Percentiles rank a stretch among this genome's conserved stretches.
Evolutionary conservation across 2,113 vertebrate species (phyloP).

Genomic region (Cyphomyrus plagiostoma): DNA sequence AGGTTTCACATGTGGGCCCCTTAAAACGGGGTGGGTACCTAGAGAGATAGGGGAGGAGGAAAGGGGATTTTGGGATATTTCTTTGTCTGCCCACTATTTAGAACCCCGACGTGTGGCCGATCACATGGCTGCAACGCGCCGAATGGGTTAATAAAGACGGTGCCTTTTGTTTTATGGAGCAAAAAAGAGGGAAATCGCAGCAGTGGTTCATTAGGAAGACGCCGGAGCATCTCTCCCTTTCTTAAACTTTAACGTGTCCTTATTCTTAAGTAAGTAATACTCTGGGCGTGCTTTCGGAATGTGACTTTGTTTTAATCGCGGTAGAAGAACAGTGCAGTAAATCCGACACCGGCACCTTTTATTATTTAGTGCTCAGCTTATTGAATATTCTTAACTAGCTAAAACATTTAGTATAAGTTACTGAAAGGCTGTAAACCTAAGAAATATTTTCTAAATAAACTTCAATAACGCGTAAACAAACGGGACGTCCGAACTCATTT

Average conservation of each 20-base stretch:
- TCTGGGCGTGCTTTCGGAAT: neutral
- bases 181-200: slow-evolving; percentile 35
- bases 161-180: slow-evolving; percentile 24
- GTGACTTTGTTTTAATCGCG: neutral
- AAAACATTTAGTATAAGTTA: neutral
- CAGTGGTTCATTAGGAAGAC: slow-evolving; percentile 49
- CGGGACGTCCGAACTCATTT: neutral
- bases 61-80: slow-evolving; percentile 43
- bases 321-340: neutral
- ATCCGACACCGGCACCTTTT: neutral
- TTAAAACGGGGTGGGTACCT: slow-evolving; percentile 44
- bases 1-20: slow-evolving; percentile 54
- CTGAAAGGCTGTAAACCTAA: neutral
- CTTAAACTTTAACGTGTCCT: neutral
- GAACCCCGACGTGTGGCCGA: slow-evolving; percentile 45
- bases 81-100: slow-evolving; percentile 46
- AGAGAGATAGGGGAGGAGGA: slow-evolving; percentile 34
- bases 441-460: neutral
- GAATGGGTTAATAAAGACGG: slow-evolving; percentile 36
- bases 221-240: slow-evolving; percentile 46
- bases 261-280: neutral
- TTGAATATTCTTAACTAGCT: neutral
- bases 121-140: slow-evolving; percentile 32
- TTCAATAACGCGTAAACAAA: neutral
- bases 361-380: neutral